Conservation (phyloP, 2,113 vertebrate species). For the Cynoglossus semilaevis region DNA sequence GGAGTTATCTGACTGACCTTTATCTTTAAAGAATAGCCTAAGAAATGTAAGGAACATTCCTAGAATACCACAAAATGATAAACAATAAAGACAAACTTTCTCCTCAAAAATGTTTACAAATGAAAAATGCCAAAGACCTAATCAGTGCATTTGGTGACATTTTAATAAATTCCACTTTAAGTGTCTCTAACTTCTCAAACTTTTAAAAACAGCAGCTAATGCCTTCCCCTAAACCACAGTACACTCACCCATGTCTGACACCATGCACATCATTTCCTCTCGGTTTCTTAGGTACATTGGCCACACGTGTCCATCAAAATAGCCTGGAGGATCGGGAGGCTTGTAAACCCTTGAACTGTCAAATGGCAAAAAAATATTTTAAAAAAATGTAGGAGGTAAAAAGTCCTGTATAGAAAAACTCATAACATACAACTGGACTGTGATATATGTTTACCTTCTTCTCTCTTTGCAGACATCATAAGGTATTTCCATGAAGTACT, state of each 20-base stretch:
- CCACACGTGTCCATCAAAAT: conserved; percentile 92
- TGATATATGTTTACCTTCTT: conserved; percentile 71
- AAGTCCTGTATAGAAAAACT: background rate
- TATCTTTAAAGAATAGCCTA: no score
- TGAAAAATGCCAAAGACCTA: no score
- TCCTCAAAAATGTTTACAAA: no score
- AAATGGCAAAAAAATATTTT: conserved; percentile 18
- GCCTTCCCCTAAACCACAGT: no score
- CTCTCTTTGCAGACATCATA: conserved; percentile 89
- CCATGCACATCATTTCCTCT: conserved; percentile 74
- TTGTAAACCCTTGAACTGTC: conserved; percentile 83
- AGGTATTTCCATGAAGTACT: conserved; percentile 88
- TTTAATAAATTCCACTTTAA: no score
- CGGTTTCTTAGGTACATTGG: conserved; percentile 91
- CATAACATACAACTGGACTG: background rate
- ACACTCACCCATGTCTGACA: conserved; percentile 75
- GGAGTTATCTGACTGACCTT: no score
- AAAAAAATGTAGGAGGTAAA: background rate
- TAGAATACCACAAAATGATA: no score
- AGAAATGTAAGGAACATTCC: no score
- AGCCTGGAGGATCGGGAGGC: conserved; percentile 87
- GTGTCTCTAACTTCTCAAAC: no score
- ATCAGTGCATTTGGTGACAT: no score
- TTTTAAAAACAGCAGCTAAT: no score
- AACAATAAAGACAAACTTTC: no score